A percentile compares a stretch with the other conserved stretches of the same genome.
These are phyloP conservation scores for Myotis brandtii DNA, from an alignment of 2,113 vertebrate species.

Conservation along the genomic window DNA sequence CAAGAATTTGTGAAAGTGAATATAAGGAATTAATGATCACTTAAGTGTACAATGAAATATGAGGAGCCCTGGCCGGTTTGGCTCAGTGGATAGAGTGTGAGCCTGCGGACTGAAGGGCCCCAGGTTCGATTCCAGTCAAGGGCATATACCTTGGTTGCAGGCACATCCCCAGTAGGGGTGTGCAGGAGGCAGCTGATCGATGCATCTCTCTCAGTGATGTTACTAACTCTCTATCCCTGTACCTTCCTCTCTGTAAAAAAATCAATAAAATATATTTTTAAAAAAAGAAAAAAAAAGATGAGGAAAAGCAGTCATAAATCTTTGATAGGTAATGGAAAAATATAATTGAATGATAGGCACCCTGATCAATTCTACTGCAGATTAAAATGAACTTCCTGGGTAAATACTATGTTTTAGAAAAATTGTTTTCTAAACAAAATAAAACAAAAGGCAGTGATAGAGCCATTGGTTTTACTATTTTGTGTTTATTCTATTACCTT, in stretches of 20 bases:
- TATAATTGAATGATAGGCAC: not conserved
- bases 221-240: no score
- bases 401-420: not conserved
- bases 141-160: no score
- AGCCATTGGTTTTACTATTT: not conserved
- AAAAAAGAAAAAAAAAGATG: not conserved
- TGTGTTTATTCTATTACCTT: not conserved
- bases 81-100: no score
- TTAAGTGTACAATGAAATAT: conserved; percentile 4
- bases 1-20: conserved; percentile 63
- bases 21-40: conserved; percentile 47
- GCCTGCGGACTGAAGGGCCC: no score
- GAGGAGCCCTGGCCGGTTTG: not conserved
- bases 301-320: not conserved
- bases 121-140: no score
- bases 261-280: no score
- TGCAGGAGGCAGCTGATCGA: no score
- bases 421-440: not conserved
- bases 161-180: no score
- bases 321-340: not conserved
- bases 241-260: no score
- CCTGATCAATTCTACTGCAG: not conserved
- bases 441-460: not conserved
- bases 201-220: no score
- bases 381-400: conserved; percentile 7